Conservation (phyloP, 2,888 invertebrate genomes). For the Shargacucullia verbasci region DNA sequence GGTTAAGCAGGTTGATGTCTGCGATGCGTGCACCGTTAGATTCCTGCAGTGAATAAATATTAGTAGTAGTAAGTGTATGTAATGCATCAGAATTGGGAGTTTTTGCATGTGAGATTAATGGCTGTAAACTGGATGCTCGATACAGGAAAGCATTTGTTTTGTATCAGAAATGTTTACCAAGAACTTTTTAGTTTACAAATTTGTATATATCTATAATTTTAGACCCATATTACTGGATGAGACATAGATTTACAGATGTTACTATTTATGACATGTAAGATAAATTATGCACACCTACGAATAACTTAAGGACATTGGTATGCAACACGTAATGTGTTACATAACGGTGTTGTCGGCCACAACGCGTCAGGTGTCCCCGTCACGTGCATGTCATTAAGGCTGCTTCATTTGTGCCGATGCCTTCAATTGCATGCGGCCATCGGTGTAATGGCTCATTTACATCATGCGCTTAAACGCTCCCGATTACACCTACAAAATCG, state of each 20-base stretch:
- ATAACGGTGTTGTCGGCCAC: slow-evolving; percentile 37
- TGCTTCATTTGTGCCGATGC: slow-evolving; percentile 53
- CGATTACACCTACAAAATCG: slow-evolving; percentile 31
- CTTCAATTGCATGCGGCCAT: slow-evolving; percentile 54
- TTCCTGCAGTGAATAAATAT: too few relatives aligned
- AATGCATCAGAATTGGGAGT: too few relatives aligned
- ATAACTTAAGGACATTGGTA: slow-evolving; percentile 26
- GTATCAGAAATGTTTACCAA: too few relatives aligned
- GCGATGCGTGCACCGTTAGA: too few relatives aligned
- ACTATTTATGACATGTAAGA: background rate
- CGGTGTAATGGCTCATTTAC: slow-evolving; percentile 50
- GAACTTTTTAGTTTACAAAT: too few relatives aligned
- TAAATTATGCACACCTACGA: slow-evolving; percentile 18
- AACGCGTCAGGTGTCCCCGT: slow-evolving; percentile 36
- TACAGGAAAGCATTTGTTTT: too few relatives aligned
- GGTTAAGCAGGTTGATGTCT: too few relatives aligned
- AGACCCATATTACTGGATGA: background rate
- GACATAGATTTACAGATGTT: background rate
- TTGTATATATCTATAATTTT: background rate
- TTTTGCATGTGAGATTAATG: too few relatives aligned
- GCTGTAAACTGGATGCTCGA: too few relatives aligned
- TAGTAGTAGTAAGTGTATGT: too few relatives aligned
- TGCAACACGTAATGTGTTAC: slow-evolving; percentile 32
- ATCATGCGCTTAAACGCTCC: slow-evolving; percentile 44
- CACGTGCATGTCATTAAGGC: slow-evolving; percentile 54